Percentiles rank a stretch among this genome's conserved stretches.
These are phyloP conservation scores for Raphicerus campestris DNA, from an alignment of 2,113 vertebrate genomes.

Conservation along the genomic window DNA sequence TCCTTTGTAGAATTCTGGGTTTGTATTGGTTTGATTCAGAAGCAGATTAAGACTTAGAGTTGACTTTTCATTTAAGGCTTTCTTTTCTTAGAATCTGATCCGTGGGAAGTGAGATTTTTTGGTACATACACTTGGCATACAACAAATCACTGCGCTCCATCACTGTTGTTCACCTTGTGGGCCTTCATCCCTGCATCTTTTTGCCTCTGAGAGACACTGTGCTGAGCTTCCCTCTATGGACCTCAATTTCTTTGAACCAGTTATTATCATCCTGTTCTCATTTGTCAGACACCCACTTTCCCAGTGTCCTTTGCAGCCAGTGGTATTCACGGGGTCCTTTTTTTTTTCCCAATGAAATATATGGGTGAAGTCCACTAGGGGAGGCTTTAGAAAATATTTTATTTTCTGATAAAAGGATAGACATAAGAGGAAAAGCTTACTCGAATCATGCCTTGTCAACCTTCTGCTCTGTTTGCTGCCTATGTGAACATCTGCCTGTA, in stretches of 20 bases:
- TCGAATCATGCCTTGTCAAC: neutral
- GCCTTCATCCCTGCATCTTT: neutral
- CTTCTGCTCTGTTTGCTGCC: neutral
- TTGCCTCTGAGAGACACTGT: neutral
- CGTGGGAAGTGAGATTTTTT: neutral
- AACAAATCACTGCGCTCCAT: accelerated
- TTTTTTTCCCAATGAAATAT: neutral
- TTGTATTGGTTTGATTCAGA: neutral
- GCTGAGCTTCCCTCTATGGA: neutral
- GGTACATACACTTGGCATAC: accelerated
- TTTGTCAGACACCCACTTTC: neutral
- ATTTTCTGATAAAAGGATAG: neutral
- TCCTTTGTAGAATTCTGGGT: neutral
- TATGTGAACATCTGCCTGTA: neutral
- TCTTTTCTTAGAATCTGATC: neutral
- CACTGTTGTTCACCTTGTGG: neutral
- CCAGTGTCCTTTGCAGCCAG: neutral
- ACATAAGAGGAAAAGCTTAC: neutral
- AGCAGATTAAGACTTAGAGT: neutral
- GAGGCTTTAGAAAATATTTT: neutral
- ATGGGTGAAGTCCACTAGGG: neutral
- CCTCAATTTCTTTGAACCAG: neutral
- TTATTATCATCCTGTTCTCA: neutral
- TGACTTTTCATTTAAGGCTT: neutral
- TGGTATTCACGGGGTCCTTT: neutral